Conservation (phyloP, 2,797 vertebrate species). For the Spizella passerina region DNA sequence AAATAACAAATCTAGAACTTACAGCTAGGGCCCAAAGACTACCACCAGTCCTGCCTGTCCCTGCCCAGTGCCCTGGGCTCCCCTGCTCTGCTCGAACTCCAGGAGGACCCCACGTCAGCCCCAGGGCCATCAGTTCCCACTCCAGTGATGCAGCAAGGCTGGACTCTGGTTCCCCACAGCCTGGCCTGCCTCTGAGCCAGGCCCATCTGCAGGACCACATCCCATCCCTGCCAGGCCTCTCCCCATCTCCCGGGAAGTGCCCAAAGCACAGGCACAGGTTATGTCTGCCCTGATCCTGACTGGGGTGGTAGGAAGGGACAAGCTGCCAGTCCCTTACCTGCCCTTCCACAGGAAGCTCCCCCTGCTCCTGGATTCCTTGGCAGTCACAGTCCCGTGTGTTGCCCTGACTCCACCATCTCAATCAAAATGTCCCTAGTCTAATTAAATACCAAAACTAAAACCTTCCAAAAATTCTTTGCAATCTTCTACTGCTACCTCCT, state of each 20-base stretch:
- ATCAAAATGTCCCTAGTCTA: not conserved
- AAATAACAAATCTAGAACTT: not conserved
- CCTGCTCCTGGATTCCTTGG: not conserved
- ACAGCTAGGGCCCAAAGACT: fast-evolving
- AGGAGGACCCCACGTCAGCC: fast-evolving
- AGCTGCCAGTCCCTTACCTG: not conserved
- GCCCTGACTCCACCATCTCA: not conserved
- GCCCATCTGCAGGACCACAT: fast-evolving
- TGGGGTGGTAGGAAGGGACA: not conserved
- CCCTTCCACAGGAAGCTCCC: fast-evolving
- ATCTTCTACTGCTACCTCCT: not conserved
- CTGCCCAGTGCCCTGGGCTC: not conserved
- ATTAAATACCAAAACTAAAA: not conserved
- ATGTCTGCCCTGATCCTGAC: not conserved
- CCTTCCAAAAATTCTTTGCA: not conserved
- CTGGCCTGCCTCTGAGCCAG: not conserved
- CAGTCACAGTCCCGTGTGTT: not conserved
- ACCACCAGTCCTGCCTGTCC: not conserved
- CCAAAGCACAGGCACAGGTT: not conserved
- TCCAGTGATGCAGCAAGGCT: not conserved
- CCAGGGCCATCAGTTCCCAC: not conserved
- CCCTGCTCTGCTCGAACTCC: not conserved
- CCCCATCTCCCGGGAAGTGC: fast-evolving
- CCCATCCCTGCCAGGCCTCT: not conserved
- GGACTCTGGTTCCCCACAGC: not conserved